Evolutionary conservation across 2,888 invertebrate species (phyloP).

Genomic region (Aporophyla lueneburgensis): DNA sequence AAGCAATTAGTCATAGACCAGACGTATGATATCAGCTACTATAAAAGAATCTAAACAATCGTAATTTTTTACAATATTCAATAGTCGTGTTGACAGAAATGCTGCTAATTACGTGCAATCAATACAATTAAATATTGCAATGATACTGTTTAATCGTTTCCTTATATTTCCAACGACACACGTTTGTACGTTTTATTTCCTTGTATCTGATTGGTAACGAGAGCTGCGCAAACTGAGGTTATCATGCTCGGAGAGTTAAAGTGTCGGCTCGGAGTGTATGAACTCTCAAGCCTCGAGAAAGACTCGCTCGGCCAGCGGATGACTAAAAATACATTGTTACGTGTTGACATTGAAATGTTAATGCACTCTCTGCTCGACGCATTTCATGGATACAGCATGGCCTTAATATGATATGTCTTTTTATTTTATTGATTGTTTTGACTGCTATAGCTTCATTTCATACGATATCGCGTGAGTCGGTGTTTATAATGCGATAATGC

Average conservation of each 20-base stretch:
- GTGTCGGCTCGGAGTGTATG: constrained; percentile 67
- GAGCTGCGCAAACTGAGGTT: constrained; percentile 63
- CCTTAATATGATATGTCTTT: constrained; percentile 71
- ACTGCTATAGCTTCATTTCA: constrained; percentile 80
- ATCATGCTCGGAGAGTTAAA: constrained; percentile 66
- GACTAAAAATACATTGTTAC: constrained; percentile 89
- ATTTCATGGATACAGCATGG: constrained; percentile 81
- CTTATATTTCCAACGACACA: constrained; percentile 72
- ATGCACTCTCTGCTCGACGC: constrained; percentile 87
- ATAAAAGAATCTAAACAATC: constrained; percentile 50
- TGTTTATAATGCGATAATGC: constrained; percentile 79
- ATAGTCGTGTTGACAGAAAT: constrained; percentile 78
- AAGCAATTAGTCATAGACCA: constrained; percentile 59
- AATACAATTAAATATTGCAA: constrained; percentile 78
- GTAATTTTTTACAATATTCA: constrained; percentile 64
- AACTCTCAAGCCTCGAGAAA: constrained; percentile 75
- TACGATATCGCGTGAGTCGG: constrained; percentile 73
- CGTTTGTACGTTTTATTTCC: constrained; percentile 64
- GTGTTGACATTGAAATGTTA: constrained; percentile 91
- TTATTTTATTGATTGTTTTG: constrained; percentile 86
- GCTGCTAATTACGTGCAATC: constrained; percentile 80
- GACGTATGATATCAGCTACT: constrained; percentile 38
- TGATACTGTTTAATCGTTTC: constrained; percentile 83
- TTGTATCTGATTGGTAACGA: constrained; percentile 68
- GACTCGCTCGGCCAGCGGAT: constrained; percentile 82